Evolutionary conservation across 2,888 invertebrate species (phyloP).

Genomic region (Bembecia ichneumoniformis): DNA sequence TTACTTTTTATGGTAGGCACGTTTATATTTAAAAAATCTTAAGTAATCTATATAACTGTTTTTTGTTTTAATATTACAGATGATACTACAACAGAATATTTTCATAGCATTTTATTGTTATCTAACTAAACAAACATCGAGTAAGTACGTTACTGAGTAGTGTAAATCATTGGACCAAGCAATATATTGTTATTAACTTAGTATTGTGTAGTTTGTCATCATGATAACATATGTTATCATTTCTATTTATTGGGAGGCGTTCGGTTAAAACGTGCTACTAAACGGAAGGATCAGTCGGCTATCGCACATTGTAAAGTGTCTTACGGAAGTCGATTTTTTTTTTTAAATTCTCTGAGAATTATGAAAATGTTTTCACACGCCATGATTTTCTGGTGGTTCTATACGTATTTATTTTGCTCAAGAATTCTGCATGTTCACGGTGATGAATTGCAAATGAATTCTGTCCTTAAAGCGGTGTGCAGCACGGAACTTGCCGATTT

Average conservation of each 20-base stretch:
- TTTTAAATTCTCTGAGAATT: too few species aligned
- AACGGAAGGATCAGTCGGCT: slow-evolving; percentile 54
- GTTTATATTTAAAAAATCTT: too few species aligned
- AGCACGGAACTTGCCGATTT: slow-evolving; percentile 33
- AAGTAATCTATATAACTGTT: too few species aligned
- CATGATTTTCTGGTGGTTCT: not conserved
- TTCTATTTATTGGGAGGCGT: slow-evolving; percentile 54
- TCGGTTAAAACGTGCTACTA: slow-evolving; percentile 30
- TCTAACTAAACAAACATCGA: too few species aligned
- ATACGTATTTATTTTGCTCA: not conserved
- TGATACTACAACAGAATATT: too few species aligned
- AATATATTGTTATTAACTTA: slow-evolving; percentile 66
- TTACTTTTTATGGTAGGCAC: too few species aligned
- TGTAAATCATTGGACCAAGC: slow-evolving; percentile 5
- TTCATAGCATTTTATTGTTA: too few species aligned
- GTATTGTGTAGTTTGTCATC: slow-evolving; percentile 46
- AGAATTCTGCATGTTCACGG: not conserved
- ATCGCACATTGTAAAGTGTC: too few species aligned
- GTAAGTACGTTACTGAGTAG: too few species aligned
- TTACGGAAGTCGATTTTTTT: too few species aligned
- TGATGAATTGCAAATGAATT: slow-evolving; percentile 16
- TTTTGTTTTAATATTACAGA: too few species aligned
- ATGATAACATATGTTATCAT: slow-evolving; percentile 62
- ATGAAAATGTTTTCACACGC: too few species aligned
- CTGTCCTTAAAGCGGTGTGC: slow-evolving; percentile 35